Percentiles rank a stretch among this genome's conserved stretches.
Evolutionary conservation across 2,888 invertebrate genomes (phyloP).

Genomic region (Nowickia ferox): DNA sequence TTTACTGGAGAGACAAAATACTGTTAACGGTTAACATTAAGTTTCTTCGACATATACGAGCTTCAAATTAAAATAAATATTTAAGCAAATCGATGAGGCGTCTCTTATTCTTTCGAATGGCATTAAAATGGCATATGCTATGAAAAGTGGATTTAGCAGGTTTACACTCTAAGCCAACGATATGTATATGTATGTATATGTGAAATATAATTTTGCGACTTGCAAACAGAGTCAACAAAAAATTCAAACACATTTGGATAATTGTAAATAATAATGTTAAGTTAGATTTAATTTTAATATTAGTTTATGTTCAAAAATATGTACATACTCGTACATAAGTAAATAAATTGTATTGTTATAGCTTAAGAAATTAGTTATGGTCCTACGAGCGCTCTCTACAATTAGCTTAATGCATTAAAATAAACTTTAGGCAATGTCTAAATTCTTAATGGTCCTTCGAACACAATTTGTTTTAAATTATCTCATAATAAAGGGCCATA

Average conservation of each 20-base stretch:
- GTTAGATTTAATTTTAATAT: slow-evolving; percentile 33
- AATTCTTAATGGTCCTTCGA: slow-evolving; percentile 19
- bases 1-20: too few relatives aligned
- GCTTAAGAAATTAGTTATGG: slow-evolving; percentile 16
- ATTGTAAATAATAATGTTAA: slow-evolving; percentile 61
- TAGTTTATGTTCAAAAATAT: neutral
- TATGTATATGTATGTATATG: too few relatives aligned
- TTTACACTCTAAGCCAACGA: too few relatives aligned
- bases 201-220: too few relatives aligned
- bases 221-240: neutral
- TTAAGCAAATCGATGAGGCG: too few relatives aligned
- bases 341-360: slow-evolving; percentile 22
- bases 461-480: neutral
- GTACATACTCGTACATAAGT: too few relatives aligned
- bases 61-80: too few relatives aligned
- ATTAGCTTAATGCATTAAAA: neutral
- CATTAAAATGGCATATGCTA: too few relatives aligned
- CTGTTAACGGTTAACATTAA: too few relatives aligned
- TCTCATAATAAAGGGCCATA: neutral
- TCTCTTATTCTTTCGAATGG: too few relatives aligned
- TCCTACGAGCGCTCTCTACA: neutral
- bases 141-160: too few relatives aligned
- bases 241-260: neutral
- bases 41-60: too few relatives aligned
- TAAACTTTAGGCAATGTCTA: neutral